Base-by-base conservation (phyloP, 2,797 vertebrate species). In the Pristis pectinata region DNA sequence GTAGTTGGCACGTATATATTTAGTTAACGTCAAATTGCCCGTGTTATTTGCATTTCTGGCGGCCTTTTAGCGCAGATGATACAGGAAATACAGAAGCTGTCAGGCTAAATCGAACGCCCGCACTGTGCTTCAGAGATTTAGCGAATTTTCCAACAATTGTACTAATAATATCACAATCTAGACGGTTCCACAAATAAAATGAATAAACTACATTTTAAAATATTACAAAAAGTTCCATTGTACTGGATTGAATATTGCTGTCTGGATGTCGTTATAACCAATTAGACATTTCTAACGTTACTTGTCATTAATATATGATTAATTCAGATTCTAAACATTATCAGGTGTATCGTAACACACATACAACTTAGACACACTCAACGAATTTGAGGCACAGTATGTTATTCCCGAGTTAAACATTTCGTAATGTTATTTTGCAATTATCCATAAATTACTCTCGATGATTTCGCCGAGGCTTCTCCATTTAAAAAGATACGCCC, bases 91-190 rank as follows among this genome's bases (percentile, higher is more conserved):
- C 91, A 27, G 22, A 44, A 61, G 9, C 22, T 93, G 91, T 93
- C 91, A 44, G 9, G 3, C 91, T 93, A 15, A 59, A 44, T 93
- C 24, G 91, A 93, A 93, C 91, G 37, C 22, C 41, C n/a, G 70
- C 15, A 49, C 92, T 61, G 56, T 89, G 85, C 70, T 93, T 74
- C 64, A 93, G 27, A 93, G 17, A 94, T 76, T 64, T 53, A 94
- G 70, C 41, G 41, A 56, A 74, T 56, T 94, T 94, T 94, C 70
- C 70, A 94, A 94, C 70, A 94, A 94, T 53, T 94, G 72, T 44
- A 94, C 76, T 56, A 11, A 53, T 94, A 53, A 76, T 27, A 74
- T 72, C 92, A 94, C 92, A 49, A 41, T 67, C 10, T 67, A 19
- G 19, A 91, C 53, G 70, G 37, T 76, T 94, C 49, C 37, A 94